Base-by-base conservation (phyloP, 1,140 invertebrate genomes). In the Camponotus pennsylvanicus region DNA sequence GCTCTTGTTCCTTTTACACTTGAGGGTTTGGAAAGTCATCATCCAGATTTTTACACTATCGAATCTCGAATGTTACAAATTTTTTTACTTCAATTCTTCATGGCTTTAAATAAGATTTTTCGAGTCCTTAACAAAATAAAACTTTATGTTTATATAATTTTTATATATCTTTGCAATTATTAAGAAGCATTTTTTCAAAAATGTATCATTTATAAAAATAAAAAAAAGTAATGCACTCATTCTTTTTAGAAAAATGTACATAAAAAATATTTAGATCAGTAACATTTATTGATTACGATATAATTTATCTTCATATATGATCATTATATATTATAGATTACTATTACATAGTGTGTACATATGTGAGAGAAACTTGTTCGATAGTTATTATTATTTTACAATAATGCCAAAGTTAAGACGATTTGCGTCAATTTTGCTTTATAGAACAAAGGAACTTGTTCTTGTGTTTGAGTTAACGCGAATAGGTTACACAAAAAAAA, bases 21-120 rank as follows among this genome's bases (percentile, higher is more conserved):
- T 4, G 15, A 21, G 21, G 45, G 34, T 90, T 90, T 87, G 70
- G 21, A 78, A 86, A 89, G 88, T 89, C 77, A 86, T 89, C 70
- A 64, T 89, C 8, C 27, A 59, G 64, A 80, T 86, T 79, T 86
- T 79, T 78, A 63, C 37, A 61, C 9, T 8, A 49, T 34, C n/a
- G 18, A 66, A 49, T 66, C 18, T 11, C 18, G 40, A 64, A 11
- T 18, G 21, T 42, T 40, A 78, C 27, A 45, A 69, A 57, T 71
- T 83, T 71, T 59, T 70, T 15, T 5, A 66, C 7, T 11, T 18
- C 5, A 15, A 21, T 49, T n/a, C 7, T 27, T 64, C 27, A 27
- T 3, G 9, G 2, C 7, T 76, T 27, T 76, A 59, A 59, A 27
- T 27, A 1, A 1, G 3, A 42, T 59, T 18, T 59, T 40, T 37